A percentile compares a stretch with the other conserved stretches of the same genome.
phyloP scores from a whole-genome alignment of 2,113 vertebrate species.

The Cricetomys ansorgei region DNA sequence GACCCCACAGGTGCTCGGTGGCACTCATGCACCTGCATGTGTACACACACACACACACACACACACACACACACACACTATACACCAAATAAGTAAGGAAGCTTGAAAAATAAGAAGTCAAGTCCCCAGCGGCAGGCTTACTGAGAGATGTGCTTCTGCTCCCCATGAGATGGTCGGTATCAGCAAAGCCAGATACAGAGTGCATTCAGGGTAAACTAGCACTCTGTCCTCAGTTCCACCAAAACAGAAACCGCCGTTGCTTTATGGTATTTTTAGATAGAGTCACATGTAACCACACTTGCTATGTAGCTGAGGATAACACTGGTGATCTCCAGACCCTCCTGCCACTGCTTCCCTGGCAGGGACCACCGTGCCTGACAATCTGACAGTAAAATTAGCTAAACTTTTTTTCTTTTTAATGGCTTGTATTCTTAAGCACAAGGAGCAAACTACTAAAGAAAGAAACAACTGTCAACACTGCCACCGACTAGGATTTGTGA shows the following conservation, averaged over 20 bases:
- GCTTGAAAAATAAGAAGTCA: background rate
- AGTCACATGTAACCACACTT: background rate
- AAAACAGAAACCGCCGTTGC: background rate
- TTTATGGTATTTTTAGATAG: background rate
- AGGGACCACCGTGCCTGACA: background rate
- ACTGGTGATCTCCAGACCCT: background rate
- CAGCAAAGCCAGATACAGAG: constrained; percentile 18
- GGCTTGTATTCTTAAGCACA: background rate
- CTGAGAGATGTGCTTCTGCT: constrained; percentile 25
- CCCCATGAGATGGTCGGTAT: constrained; percentile 31
- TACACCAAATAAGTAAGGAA: too few species aligned
- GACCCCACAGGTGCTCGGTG: background rate
- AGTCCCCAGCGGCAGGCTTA: background rate
- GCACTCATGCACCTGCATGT: background rate
- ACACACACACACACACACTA: too few species aligned
- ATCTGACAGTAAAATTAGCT: background rate
- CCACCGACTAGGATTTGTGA: constrained; percentile 26
- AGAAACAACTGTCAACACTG: background rate
- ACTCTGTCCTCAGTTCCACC: background rate
- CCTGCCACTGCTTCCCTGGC: background rate
- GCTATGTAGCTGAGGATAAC: background rate
- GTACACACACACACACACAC: background rate
- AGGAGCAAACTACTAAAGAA: background rate
- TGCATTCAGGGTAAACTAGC: constrained; percentile 4
- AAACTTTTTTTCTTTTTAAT: constrained; percentile 34